Base-by-base conservation (phyloP, 2,113 vertebrate genomes). In the Puntigrus tetrazona region DNA sequence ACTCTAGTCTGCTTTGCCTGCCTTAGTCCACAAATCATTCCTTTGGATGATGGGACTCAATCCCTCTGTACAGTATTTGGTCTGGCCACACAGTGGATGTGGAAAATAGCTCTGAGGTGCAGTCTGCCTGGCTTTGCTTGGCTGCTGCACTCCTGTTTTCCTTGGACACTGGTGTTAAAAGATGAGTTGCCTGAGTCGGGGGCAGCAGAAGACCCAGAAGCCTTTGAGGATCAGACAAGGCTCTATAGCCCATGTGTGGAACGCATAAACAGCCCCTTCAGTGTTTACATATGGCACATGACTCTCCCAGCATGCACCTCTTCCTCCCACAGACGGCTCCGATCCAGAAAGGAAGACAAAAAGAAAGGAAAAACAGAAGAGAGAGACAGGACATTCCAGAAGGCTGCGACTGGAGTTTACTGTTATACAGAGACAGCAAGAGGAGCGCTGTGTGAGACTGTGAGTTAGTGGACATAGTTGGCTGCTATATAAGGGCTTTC, bases 111-210 rank as follows among this genome's bases (percentile, higher is more conserved):
- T 93, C 89, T 89, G 86, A 86, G 92, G 93, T 87, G 90, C 92
- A 89, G 95, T 95, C 92, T 89, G 29, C 78, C 81, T 77, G 76
- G 86, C 91, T 94, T 91, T 91, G 91, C 94, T 87, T 90, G 89
- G 93, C 92, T 47, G 90, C 85, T 81, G 89, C 94, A 91, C 89
- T 84, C 77, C 90, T 95, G 93, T 94, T 96, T 95, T 93, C 84
- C 92, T 95, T 96, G 95, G 95, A 96, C 91, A 88, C 89, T 87
- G 90, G 90, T 87, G 83, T 91, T 92, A 94, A 94, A 93, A 91
- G 94, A 95, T 94, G 94, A 94, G 93, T 92, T 90, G 90, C 86
- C 84, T 87, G 88, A 89, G 87, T 89, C 72, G 14, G 52, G 31
- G 87, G 87, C 91, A 90, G 89, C 89, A 91, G 88, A 52, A 45